Evolutionary conservation across 2,888 invertebrate species (phyloP).

Genomic region (Pseudoips prasinana): DNA sequence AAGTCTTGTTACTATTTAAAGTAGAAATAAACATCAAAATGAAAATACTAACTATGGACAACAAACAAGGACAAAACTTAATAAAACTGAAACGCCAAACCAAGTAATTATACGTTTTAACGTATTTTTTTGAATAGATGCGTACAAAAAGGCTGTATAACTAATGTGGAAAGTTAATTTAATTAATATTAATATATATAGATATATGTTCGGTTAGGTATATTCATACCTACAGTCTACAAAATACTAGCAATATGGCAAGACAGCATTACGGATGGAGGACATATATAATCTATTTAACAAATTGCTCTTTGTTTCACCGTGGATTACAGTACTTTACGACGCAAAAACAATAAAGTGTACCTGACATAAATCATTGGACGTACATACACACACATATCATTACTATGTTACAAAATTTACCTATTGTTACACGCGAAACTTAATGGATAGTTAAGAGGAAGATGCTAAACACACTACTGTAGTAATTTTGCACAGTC

Average conservation of each 20-base stretch:
- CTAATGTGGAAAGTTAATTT: constrained; percentile 25
- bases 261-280: constrained; percentile 78
- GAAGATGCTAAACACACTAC: constrained; percentile 37
- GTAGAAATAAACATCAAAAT: constrained; percentile 33
- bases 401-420: constrained; percentile 62
- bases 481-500: constrained; percentile 57
- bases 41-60: constrained; percentile 38
- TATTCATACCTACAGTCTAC: constrained; percentile 64
- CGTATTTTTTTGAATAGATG: constrained; percentile 19
- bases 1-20: constrained; percentile 57
- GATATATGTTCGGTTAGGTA: constrained; percentile 45
- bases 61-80: constrained; percentile 46
- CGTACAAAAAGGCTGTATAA: constrained; percentile 16
- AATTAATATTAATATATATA: constrained; percentile 39
- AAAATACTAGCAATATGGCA: constrained; percentile 77
- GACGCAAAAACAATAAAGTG: constrained; percentile 75
- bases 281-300: constrained; percentile 78
- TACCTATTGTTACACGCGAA: constrained; percentile 60
- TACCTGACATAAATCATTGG: constrained; percentile 72
- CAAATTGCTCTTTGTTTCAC: constrained; percentile 79
- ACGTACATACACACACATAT: constrained; percentile 59
- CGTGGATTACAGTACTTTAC: constrained; percentile 73
- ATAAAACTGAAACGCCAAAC: constrained; percentile 32
- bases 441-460: constrained; percentile 51
- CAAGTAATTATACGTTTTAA: constrained; percentile 11